Evolutionary conservation across 1,140 invertebrate genomes (phyloP).

Genomic region (Colletes gigas): DNA sequence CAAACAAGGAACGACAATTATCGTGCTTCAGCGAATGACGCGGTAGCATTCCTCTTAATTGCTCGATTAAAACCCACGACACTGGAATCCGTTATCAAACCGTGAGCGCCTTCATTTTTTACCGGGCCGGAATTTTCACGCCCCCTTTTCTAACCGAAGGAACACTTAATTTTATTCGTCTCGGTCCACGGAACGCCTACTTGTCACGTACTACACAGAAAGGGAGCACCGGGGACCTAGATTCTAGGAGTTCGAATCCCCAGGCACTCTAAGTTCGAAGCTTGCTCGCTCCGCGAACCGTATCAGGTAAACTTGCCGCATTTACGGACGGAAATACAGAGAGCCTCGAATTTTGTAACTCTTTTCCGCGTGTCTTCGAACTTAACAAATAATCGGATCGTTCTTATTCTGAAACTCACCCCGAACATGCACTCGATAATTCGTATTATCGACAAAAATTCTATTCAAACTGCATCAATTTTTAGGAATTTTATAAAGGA

Average conservation of each 20-base stretch:
- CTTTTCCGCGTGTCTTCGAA: not conserved
- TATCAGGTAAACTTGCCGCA: not conserved
- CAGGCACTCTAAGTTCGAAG: not conserved
- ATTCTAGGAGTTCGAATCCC: slow-evolving; percentile 17
- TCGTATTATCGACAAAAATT: too few species aligned
- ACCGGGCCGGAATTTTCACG: not conserved
- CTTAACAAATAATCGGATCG: not conserved
- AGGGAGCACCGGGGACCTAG: not conserved
- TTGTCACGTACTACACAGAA: slow-evolving; percentile 24
- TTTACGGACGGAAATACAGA: not conserved
- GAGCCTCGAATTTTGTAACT: not conserved
- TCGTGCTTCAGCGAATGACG: too few species aligned
- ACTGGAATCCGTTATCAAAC: too few species aligned
- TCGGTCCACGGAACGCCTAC: slow-evolving; percentile 21
- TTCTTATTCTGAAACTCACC: not conserved
- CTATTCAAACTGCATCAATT: too few species aligned
- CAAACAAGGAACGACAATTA: too few species aligned
- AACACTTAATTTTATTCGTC: slow-evolving; percentile 32
- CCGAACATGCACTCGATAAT: not conserved
- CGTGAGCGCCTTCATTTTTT: too few species aligned
- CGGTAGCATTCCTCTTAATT: too few species aligned
- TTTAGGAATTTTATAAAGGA: too few species aligned
- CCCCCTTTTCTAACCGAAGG: not conserved
- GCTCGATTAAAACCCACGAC: too few species aligned
- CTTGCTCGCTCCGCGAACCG: not conserved